Evolutionary conservation across 1,140 invertebrate genomes (phyloP).

Genomic region (Drosophila santomea): DNA sequence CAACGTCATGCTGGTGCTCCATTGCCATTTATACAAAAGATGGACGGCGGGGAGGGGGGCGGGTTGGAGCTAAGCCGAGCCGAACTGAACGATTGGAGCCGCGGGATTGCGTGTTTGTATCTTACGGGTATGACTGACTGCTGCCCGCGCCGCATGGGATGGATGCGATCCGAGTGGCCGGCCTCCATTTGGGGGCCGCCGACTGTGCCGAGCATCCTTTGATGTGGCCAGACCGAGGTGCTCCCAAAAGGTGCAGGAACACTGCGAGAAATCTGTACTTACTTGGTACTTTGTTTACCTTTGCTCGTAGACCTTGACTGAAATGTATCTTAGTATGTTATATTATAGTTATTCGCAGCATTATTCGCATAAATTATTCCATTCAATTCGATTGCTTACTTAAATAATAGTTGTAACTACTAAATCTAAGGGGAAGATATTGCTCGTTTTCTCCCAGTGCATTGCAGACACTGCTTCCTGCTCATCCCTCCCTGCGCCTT

Average conservation of each 20-base stretch:
- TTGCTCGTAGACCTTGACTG: too few relatives aligned
- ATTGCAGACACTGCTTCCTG: slow-evolving; percentile 2
- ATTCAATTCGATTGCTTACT: too few relatives aligned
- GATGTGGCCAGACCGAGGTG: slow-evolving; percentile 60
- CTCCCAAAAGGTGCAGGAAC: slow-evolving; percentile 33
- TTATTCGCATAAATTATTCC: too few relatives aligned
- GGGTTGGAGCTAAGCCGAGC: neutral
- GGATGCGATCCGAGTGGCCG: slow-evolving; percentile 43
- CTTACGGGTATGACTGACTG: slow-evolving; percentile 81
- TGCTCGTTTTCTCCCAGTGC: slow-evolving; percentile 5
- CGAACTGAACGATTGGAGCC: slow-evolving; percentile 41
- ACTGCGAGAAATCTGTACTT: neutral
- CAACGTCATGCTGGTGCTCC: slow-evolving; percentile 80
- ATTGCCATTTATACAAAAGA: slow-evolving; percentile 78
- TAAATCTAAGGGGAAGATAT: too few relatives aligned
- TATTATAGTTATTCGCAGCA: too few relatives aligned
- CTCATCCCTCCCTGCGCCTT: slow-evolving; percentile 50
- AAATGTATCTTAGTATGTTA: too few relatives aligned
- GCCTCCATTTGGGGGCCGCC: slow-evolving; percentile 62
- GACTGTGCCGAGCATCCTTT: slow-evolving; percentile 81
- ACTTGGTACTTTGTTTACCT: too few relatives aligned
- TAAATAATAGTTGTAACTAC: too few relatives aligned
- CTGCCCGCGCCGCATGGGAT: slow-evolving; percentile 67
- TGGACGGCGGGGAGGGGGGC: slow-evolving; percentile 2
- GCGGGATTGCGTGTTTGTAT: slow-evolving; percentile 66